Base-by-base conservation (phyloP, 1,140 invertebrate genomes). In the Drosophila repleta region DNA sequence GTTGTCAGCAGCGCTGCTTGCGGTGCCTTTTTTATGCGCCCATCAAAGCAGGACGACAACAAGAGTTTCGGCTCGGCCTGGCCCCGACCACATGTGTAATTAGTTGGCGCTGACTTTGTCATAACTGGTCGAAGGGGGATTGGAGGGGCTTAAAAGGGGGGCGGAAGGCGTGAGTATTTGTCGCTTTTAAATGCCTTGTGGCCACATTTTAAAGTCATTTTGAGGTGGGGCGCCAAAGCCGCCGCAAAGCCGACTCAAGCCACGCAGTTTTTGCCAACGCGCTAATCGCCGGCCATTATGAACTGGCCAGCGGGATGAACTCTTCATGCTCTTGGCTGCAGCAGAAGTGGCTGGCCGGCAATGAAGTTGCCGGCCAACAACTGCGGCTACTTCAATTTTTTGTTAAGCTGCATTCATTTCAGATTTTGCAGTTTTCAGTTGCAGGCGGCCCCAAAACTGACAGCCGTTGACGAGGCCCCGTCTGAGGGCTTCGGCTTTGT, bases 131-230 rank as follows among this genome's bases (percentile, higher is more conserved):
- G 10, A 3, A 32, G 41, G 1, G 2, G 15, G 24, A 3, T 26
- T 24, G 1, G 62, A 8, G 51, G 7, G 26, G 26, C 26, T n/a
- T n/a, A n/a, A n/a, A n/a, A n/a, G n/a, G 26, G 26, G 2, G 26
- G 26, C 26, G 7, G 26, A 17, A 13, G 32, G 39, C 24, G 24
- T 11, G 17, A 7, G 21, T 51, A 49, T 64, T 49, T 63, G 67
- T 49, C 66, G 62, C 24, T 21, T 45, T 60, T 55, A 61, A 77
- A 70, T 61, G 53, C 13, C 52, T 53, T 74, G 74, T 82, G 79
- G 79, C 66, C 71, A 82, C 74, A 82, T 41, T 82, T 78, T 75
- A 75, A 75, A 82, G 79, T 82, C 79, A 75, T 74, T 67, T 57
- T 46, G 79, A 74, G 79, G 79, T 71, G 65, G 0, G 10, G n/a